A percentile compares a stretch with the other conserved stretches of the same genome.
Conservation (phyloP, 92 coral and sea anemone genomes). For the Zoanthus solanderi region DNA sequence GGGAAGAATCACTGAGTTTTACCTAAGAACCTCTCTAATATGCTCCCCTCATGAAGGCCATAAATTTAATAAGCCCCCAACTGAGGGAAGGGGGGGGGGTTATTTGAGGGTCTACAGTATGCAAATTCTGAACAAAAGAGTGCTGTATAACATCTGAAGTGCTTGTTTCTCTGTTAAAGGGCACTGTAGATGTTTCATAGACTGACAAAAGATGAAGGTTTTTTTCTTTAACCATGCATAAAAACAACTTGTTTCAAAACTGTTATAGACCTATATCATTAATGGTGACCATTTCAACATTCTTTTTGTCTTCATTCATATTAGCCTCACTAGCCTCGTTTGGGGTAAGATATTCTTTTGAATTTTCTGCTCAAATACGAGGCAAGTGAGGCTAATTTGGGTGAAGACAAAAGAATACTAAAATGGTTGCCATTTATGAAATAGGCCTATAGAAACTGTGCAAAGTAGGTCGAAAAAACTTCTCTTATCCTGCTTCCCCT, state of each 20-base stretch:
- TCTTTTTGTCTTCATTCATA: too few species aligned
- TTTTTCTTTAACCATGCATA: conserved; percentile 4
- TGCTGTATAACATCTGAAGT: conserved; percentile 7
- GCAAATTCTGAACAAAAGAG: neutral
- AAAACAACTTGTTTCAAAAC: conserved; percentile 31
- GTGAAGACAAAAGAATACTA: too few species aligned
- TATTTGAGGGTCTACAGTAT: neutral
- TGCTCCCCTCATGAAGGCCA: conserved; percentile 15
- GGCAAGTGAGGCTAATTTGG: too few species aligned
- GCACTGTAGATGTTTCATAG: conserved; percentile 28
- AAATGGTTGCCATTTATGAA: neutral
- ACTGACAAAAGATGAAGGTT: conserved; percentile 18
- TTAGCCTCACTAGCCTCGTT: too few species aligned
- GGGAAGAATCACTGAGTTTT: neutral
- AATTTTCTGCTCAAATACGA: too few species aligned
- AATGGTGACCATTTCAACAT: too few species aligned
- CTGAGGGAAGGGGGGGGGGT: neutral
- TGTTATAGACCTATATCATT: neutral
- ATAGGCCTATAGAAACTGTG: conserved; percentile 14
- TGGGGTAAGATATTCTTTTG: too few species aligned
- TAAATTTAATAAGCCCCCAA: conserved; percentile 20
- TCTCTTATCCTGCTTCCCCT: conserved; percentile 40
- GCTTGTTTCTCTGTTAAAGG: conserved; percentile 10
- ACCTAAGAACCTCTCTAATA: neutral
- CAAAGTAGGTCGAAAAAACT: conserved; percentile 25